Evolutionary conservation across 2,797 vertebrate species (phyloP).

Genomic region (Anguilla marmorata): DNA sequence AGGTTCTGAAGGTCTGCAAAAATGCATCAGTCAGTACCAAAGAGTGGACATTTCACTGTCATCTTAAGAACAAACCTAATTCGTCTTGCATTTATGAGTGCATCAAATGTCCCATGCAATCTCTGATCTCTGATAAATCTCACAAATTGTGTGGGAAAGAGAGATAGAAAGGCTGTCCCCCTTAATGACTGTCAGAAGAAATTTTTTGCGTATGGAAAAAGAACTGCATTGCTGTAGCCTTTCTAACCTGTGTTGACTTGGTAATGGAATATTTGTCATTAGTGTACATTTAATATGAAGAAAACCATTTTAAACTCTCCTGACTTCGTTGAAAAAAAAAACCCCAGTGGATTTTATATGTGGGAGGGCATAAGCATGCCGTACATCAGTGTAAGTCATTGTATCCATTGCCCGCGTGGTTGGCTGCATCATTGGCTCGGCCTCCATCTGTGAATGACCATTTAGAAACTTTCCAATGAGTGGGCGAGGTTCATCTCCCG

Average conservation of each 20-base stretch:
- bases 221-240: background rate
- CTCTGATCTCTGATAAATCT: conserved; percentile 9
- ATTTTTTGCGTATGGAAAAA: background rate
- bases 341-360: conserved; percentile 1
- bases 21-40: background rate
- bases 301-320: conserved; percentile 4
- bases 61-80: background rate
- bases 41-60: background rate
- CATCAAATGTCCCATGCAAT: background rate
- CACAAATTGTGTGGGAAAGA: conserved; percentile 10
- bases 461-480: conserved; percentile 67
- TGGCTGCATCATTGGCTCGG: conserved; percentile 47
- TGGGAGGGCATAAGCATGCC: conserved; percentile 28
- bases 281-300: conserved; percentile 17
- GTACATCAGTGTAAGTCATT: conserved; percentile 64
- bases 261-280: conserved; percentile 19
- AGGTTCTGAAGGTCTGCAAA: background rate
- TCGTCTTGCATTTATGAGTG: background rate
- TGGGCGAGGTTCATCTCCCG: conserved; percentile 62
- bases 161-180: background rate
- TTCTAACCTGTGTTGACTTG: background rate
- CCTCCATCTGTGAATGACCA: conserved; percentile 56
- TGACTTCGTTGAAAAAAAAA: conserved; percentile 8
- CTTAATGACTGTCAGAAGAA: background rate
- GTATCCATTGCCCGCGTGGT: conserved; percentile 49